These are phyloP conservation scores for Tetramorium bicarinatum DNA, from an alignment of 2,888 invertebrate species.

Conservation along the genomic window DNA sequence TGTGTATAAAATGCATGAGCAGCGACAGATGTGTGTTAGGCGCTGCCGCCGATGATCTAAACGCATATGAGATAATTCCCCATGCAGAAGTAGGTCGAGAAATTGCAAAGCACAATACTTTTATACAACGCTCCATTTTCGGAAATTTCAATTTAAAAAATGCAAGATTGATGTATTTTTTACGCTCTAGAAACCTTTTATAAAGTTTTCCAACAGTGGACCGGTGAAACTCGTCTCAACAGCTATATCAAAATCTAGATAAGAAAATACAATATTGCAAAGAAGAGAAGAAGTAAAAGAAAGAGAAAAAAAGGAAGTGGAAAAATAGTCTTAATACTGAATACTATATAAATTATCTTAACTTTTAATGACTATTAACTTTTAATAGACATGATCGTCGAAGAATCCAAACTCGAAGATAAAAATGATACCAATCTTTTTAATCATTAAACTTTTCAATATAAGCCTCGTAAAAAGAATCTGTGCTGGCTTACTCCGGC, in stretches of 20 bases:
- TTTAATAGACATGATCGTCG: neutral
- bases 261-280: neutral
- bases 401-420: neutral
- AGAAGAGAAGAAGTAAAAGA: neutral
- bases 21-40: neutral
- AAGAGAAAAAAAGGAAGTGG: neutral
- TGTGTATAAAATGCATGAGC: conserved; percentile 29
- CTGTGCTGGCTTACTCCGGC: neutral
- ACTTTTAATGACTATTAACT: neutral
- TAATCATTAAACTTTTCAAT: neutral
- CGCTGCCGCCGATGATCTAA: neutral
- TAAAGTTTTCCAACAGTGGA: neutral
- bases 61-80: neutral
- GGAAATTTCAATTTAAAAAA: neutral
- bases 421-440: neutral
- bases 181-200: neutral
- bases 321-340: neutral
- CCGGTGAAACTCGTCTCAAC: neutral
- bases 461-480: neutral
- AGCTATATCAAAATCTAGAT: neutral
- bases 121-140: neutral
- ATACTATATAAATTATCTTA: neutral
- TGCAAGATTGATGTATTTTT: neutral
- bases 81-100: conserved; percentile 10
- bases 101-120: neutral